Base-by-base conservation (phyloP, 92 coral and sea anemone species). In the Actinostola sp. region DNA sequence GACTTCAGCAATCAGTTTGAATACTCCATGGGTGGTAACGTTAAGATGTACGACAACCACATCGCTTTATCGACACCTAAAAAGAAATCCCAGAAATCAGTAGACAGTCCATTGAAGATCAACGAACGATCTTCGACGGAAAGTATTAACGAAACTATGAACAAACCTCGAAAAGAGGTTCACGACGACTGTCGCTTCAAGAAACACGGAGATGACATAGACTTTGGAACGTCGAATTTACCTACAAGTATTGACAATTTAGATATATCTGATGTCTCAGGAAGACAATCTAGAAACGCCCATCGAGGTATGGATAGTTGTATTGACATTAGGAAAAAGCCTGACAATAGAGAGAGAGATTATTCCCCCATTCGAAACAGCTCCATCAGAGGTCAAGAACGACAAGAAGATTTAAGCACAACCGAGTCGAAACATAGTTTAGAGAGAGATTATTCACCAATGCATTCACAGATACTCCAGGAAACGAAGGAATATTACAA, bases 1-100 rank as follows among this genome's bases (percentile, higher is more conserved):
- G 65, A 72, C n/a, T 75, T 66, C 28, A 75, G 80, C 31, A 86
- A 90, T 23, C 74, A 81, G 78, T 94, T 94, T 59, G 86, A 94
- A 66, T 94, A 88, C 68, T 94, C 98, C 15, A 94, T 94, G 98
- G 98, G 98, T 7, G 97, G 98, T 6, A 94, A 94, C 41, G 43
- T 94, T 51, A 86, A 91, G 64, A 79, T 94, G 25, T 94, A 94
- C 61, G 96, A 91, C 27, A 89, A 91, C 14, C 97, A 91, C 60
- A 84, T 94, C 23, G 92, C 96, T 35, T 54, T 83, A 55, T 78
- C 89, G 15, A 82, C 89, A 48, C 96, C 96, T 11, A 76, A 84
- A 33, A 86, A 74, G 69, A 90, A 80, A 42, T 38, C 75, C 1
- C 77, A 76, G 28, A 58, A 69, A 24, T 49, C 84, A 0, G 11